Base-by-base conservation (phyloP, 2,113 vertebrate genomes). In the Engystomops pustulosus region DNA sequence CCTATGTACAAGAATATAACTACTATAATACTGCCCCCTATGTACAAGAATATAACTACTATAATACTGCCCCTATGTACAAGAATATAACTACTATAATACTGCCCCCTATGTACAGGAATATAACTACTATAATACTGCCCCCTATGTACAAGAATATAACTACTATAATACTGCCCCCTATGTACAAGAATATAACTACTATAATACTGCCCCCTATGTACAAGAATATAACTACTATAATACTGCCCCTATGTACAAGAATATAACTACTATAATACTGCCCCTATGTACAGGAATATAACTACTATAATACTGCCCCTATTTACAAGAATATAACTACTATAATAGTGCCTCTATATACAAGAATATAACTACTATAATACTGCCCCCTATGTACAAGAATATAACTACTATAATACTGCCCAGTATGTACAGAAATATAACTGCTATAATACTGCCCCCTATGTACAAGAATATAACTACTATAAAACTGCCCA, bases 361-460 rank as follows among this genome's bases (percentile, higher is more conserved):
- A 6, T 53, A 53, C 51, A 53, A 53, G 51, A 53, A 53, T 53
- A 53, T 53, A 53, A 53, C 51, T 53, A 53, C n/a, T 55, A 55
- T 55, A 55, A 55, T 55, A 55, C 53, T 55, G 53, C 53, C 3
- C n/a, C 53, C 53, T 55, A 55, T 55, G 11, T 55, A 55, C 53
- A 55, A 55, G 53, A 55, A 55, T 55, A 25, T 55, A 55, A 55
- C n/a, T 55, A 55, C 53, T 55, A 55, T 55, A 55, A 55, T 60
- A 60, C 55, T 27, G 55, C 55, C 53, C 20, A n/a, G n/a, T 60
- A 60, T 60, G 15, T 60, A 60, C 55, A 60, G 12, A 23, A 60
- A 60, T 60, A 60, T 60, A 60, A 60, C 10, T 60, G 27, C 55
- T 60, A 60, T 60, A 60, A 60, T 60, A 60, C 55, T 60, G 55